Base-by-base conservation (phyloP, 64 coral and sea anemone genomes). In the Stichodactyla mertensii region DNA sequence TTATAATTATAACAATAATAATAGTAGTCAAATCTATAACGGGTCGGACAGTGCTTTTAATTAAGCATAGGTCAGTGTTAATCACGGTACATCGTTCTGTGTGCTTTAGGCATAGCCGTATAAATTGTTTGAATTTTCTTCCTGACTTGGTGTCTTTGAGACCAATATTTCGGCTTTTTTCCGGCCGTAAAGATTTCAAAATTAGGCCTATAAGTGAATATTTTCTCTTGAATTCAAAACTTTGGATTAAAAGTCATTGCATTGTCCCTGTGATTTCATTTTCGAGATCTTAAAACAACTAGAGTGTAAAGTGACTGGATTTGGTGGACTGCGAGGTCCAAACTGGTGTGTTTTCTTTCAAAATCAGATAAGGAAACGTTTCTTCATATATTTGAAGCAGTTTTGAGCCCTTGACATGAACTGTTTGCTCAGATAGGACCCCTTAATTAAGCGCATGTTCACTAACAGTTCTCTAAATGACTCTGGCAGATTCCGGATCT, bases 141-240 rank as follows among this genome's bases (percentile, higher is more conserved):
- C 36, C 36, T 66, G 3, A 66, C 9, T 22, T 66, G 5, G 19
- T 66, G 9, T 7, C 69, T 31, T 74, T 31, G 24, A 27, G 69
- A 74, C 24, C 69, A 31, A 31, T 36, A 36, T 11, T 74, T 74
- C 1, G 62, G 69, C 1, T 27, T 74, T 71, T 74, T 11, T 31
- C 27, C 1, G 69, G 27, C 69, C 69, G 24, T 74, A 74, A 31
- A 74, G 69, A 74, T 74, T 74, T 27, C 26, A 14, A 74, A 13
- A 74, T 74, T 28, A 27, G 69, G n/a, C 69, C 24, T 74, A 27
- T 74, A 74, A 28, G 69, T 74, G 69, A 74, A 74, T 74, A 74
- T 74, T 74, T 74, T 71, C 7, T 1, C 7, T 13, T 27, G 24
- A 31, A 31, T 23, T 74, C 8, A 28, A 74, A 74, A 31, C 18